Evolutionary conservation across 92 coral and sea anemone species (phyloP), one percentile per base, ranked within the genome.

Genomic region (Micromussa lordhowensis): DNA sequence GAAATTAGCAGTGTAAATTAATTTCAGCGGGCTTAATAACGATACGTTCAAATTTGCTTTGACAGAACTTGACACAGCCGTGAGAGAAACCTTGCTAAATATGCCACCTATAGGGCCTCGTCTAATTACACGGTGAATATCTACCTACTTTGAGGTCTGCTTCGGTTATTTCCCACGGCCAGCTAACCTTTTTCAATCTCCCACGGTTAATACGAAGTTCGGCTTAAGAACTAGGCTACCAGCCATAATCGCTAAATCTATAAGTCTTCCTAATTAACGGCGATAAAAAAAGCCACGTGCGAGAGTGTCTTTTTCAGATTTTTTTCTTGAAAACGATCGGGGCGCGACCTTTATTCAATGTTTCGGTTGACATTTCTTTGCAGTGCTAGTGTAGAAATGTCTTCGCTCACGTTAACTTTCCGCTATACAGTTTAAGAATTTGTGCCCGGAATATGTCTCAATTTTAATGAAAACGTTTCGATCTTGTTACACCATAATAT

Each of bases 161-260:
- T 14, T 11, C 26, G n/a, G 36, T 34, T 73, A 15, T 74, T 84
- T 84, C 88, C 88, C 88, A 84, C 88, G 88, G 88, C 61, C 16
- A 75, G 78, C 68, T 17, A 57, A 18, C 15, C 13, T 16, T 49
- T 68, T 61, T 82, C 78, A 57, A 32, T 34, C 72, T 84, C 88
- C 88, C 88, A 84, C 88, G 59, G 88, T 74, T 75, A 36, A 74
- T 26, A 12, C 7, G 24, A 54, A 32, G 31, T 63, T 31, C 35
- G 68, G 75, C 49, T 63, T 36, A 49, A 68, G 21, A 82, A 59
- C 59, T 38, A 64, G 77, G 74, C 77, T 82, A 13, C 32, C 13
- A 61, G 58, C 31, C 85, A 34, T 38, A 64, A 63, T 53, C 3
- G 16, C 74, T 81, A 81, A 81, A 44, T 24, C 75, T 34, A 35